Conservation (phyloP, 2,113 vertebrate genomes). For the Dascyllus trimaculatus region DNA sequence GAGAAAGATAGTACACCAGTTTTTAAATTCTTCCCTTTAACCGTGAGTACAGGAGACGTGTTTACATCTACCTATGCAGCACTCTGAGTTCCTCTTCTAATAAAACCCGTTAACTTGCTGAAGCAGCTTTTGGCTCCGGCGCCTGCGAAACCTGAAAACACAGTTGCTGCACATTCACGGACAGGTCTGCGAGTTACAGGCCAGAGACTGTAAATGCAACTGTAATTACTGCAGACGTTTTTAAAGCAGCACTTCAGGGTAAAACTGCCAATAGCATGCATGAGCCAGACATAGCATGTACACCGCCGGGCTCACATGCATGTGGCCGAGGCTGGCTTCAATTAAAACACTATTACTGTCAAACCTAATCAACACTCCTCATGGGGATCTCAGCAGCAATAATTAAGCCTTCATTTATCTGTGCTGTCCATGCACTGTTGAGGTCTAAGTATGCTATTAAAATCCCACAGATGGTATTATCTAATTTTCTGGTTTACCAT, state of each 20-base stretch:
- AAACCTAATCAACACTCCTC: conserved; percentile 78
- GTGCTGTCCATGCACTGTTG: conserved; percentile 54
- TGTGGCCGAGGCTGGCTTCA: conserved; percentile 76
- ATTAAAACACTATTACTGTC: conserved; percentile 83
- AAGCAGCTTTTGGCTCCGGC: conserved; percentile 39
- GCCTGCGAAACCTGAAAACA: conserved; percentile 52
- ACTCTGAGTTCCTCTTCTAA: conserved; percentile 2
- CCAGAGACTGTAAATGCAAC: conserved; percentile 47
- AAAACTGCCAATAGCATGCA: conserved; percentile 64
- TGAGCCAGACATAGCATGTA: conserved; percentile 69
- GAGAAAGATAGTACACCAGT: no score
- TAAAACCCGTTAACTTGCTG: conserved; percentile 27
- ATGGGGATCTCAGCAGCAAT: conserved; percentile 64
- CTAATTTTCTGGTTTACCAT: conserved; percentile 78
- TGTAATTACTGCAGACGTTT: conserved; percentile 71
- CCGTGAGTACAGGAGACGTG: neutral
- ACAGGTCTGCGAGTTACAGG: conserved; percentile 37
- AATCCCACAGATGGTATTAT: conserved; percentile 79
- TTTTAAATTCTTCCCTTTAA: neutral
- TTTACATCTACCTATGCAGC: conserved; percentile 10
- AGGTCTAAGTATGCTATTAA: conserved; percentile 74
- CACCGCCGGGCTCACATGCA: conserved; percentile 64
- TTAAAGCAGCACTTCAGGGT: conserved; percentile 70
- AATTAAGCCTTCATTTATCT: conserved; percentile 78
- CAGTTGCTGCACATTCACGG: conserved; percentile 39